phyloP scores from a whole-genome alignment of 2,888 invertebrate species.

The Pyrgus malvae region DNA sequence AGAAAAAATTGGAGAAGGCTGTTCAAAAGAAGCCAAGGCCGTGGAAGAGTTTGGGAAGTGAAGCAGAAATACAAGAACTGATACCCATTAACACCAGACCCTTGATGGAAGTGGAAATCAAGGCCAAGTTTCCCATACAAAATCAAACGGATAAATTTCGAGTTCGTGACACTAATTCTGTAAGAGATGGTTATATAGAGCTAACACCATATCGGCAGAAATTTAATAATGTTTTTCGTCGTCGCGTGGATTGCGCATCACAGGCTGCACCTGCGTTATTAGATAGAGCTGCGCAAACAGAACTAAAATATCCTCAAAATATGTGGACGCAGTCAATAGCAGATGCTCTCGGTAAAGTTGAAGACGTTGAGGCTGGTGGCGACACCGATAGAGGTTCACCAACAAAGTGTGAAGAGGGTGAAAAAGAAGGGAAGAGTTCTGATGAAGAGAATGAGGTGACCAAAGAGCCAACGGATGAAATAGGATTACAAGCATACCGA shows the following conservation, averaged over 20 bases:
- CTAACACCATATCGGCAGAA: constrained; percentile 81
- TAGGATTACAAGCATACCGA: constrained; percentile 54
- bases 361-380: constrained; percentile 52
- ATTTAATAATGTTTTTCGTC: constrained; percentile 79
- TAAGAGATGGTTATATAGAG: constrained; percentile 86
- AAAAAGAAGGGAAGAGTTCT: constrained; percentile 44
- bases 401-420: constrained; percentile 32
- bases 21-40: constrained; percentile 78
- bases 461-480: constrained; percentile 52
- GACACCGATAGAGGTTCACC: constrained; percentile 44
- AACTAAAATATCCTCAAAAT: constrained; percentile 85
- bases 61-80: constrained; percentile 81
- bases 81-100: constrained; percentile 78
- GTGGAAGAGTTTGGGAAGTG: constrained; percentile 86
- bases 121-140: constrained; percentile 81
- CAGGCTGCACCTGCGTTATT: constrained; percentile 80
- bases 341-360: constrained; percentile 52
- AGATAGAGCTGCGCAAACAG: constrained; percentile 84
- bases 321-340: constrained; percentile 85
- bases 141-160: constrained; percentile 71
- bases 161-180: constrained; percentile 78
- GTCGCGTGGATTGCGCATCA: constrained; percentile 78
- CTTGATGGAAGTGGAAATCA: constrained; percentile 85
- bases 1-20: constrained; percentile 79
- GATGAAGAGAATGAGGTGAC: constrained; percentile 45